Evolutionary conservation across 2,113 vertebrate genomes (phyloP), one percentile per base, ranked within the genome.

Genomic region (Thryonomys swinderianus): DNA sequence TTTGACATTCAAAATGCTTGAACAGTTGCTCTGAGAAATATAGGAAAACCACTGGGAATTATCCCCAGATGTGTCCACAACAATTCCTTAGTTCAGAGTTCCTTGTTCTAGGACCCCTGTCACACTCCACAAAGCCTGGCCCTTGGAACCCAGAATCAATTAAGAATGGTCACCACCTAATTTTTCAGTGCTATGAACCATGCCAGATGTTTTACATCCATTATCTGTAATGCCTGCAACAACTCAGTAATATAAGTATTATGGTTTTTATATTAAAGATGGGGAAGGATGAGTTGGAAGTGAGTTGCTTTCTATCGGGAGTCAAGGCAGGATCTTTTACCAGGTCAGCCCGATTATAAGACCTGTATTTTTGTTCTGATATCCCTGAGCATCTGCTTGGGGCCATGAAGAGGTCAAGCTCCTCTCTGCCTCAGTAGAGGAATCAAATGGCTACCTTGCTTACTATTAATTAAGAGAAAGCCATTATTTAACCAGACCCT

Each of bases 401-500:
- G 25, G 5, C 48, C 48, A 25, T 57, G 17, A 82, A 27, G 66
- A 95, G 79, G 34, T 78, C 61, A 34, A 40, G 13, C 32, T 61
- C 66, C 82, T 95, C 74, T 92, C 83, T 92, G 86, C 85, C 93
- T 95, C 90, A 83, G 93, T 90, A 69, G 94, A 95, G 85, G 25
- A 73, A 95, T 96, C 84, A 93, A 90, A 40, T 82, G 92, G 85
- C 42, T 96, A 73, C 62, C 69, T 95, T 97, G 96, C 87, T 97
- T 94, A 80, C 95, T 87, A 40, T 71, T 97, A 96, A 95, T 95
- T 86, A 73, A 91, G 34, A 97, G 30, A 94, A 98, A 98, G 64
- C 4, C 59, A 84, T 94, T 88, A 97, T 94, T 93, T 97, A 97
- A 88, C 48, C 71, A 94, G 95, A 96, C 84, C 57, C 66, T 97